phyloP scores from a whole-genome alignment of 2,113 vertebrate genomes.

The Microcebus griseorufus region DNA sequence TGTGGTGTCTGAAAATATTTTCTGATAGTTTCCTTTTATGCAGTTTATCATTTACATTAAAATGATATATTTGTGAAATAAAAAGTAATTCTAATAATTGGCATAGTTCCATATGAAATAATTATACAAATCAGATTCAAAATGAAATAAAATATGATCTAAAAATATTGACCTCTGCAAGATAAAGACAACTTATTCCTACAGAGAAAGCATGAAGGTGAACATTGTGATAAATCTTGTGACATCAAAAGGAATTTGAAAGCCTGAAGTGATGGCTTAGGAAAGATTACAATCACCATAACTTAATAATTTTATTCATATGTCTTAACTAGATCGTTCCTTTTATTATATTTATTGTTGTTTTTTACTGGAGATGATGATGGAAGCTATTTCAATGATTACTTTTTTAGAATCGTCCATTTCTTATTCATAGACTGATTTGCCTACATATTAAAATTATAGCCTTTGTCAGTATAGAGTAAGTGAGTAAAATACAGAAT shows the following conservation, averaged over 20 bases:
- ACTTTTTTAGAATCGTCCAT: conserved; percentile 48
- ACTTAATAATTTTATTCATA: neutral
- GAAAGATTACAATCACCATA: neutral
- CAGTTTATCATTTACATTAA: conserved; percentile 25
- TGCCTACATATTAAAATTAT: conserved; percentile 54
- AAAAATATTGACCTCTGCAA: neutral
- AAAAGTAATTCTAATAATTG: conserved; percentile 2
- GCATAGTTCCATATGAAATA: neutral
- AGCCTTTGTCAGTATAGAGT: neutral
- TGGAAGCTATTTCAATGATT: neutral
- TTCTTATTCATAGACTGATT: conserved; percentile 46
- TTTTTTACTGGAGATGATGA: neutral
- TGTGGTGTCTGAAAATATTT: neutral
- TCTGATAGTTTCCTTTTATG: neutral
- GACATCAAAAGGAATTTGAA: neutral
- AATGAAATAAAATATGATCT: neutral
- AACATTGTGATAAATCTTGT: conserved; percentile 6
- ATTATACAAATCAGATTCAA: neutral
- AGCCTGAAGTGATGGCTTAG: neutral
- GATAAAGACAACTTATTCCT: conserved; percentile 11
- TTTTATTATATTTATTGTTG: neutral
- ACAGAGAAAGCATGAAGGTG: neutral
- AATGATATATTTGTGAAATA: neutral
- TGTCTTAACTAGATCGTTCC: neutral
- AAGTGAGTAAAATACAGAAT: conserved; percentile 48